Conservation (phyloP, 2,888 invertebrate species). For the Polyommatus icarus region DNA sequence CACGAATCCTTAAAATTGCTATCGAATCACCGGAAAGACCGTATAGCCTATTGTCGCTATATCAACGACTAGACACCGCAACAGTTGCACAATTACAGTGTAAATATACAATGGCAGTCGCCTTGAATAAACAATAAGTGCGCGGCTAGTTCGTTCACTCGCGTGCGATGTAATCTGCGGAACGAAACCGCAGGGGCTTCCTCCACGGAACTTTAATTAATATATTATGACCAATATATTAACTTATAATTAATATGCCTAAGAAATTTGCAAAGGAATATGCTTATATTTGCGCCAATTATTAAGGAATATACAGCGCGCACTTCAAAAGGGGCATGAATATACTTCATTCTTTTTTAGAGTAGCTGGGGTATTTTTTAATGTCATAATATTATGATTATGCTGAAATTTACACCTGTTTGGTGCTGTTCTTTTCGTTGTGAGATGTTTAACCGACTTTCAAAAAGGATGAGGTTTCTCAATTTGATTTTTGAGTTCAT, state of each 20-base stretch:
- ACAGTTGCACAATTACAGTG: constrained; percentile 18
- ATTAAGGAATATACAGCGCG: neutral
- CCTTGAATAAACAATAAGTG: constrained; percentile 35
- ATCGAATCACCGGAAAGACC: constrained; percentile 41
- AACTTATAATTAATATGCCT: neutral
- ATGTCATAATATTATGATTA: too few relatives aligned
- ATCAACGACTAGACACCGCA: neutral
- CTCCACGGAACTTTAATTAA: constrained; percentile 24
- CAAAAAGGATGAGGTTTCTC: too few relatives aligned
- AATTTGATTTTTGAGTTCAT: too few relatives aligned
- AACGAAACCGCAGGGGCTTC: constrained; percentile 20
- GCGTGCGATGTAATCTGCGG: constrained; percentile 28
- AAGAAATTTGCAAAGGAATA: neutral
- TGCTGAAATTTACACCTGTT: too few relatives aligned
- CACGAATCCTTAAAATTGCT: neutral
- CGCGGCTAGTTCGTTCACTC: constrained; percentile 36
- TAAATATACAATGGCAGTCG: constrained; percentile 24
- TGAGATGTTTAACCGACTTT: too few relatives aligned
- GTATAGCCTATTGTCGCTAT: constrained; percentile 44
- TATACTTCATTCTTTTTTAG: too few relatives aligned
- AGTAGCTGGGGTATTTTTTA: too few relatives aligned
- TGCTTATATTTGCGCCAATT: neutral
- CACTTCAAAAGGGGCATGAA: too few relatives aligned
- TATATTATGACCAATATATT: constrained; percentile 17
- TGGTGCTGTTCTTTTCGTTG: too few relatives aligned